phyloP scores from a whole-genome alignment of 2,113 vertebrate genomes.

The Ammodytes marinus region DNA sequence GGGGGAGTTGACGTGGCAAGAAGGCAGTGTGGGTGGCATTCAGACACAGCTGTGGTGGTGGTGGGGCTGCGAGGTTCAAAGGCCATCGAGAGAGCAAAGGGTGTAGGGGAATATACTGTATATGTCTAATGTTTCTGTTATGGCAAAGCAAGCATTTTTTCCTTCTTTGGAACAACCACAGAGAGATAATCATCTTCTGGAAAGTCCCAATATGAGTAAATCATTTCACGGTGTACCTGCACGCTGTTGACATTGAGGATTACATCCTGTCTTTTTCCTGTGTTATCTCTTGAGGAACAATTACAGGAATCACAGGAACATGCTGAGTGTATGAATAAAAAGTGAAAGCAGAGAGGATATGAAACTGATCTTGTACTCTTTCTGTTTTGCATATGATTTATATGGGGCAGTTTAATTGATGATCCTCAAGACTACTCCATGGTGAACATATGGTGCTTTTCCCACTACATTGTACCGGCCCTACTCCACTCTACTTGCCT shows the following conservation, averaged over 20 bases:
- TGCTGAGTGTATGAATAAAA: conserved; percentile 58
- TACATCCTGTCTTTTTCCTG: conserved; percentile 64
- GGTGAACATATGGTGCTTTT: background rate
- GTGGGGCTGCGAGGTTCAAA: conserved; percentile 12
- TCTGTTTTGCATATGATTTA: background rate
- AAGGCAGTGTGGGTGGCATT: conserved; percentile 14
- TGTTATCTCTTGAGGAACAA: conserved; percentile 77
- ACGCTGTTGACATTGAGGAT: conserved; percentile 57
- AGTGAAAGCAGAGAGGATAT: conserved; percentile 52
- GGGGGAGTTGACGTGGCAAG: background rate
- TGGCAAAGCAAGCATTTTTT: conserved; percentile 9
- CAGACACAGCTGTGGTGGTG: conserved; percentile 37
- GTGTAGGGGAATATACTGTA: conserved; percentile 4
- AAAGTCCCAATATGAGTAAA: conserved; percentile 23
- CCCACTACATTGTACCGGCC: too few relatives aligned
- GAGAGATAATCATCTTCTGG: conserved; percentile 11
- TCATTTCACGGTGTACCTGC: conserved; percentile 56
- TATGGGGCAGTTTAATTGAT: background rate
- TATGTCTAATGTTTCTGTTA: background rate
- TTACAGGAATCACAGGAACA: conserved; percentile 70
- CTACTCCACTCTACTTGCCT: too few relatives aligned
- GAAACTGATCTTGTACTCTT: conserved; percentile 35
- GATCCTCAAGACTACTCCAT: background rate
- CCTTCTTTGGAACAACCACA: conserved; percentile 4
- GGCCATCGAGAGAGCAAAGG: conserved; percentile 12